Evolutionary conservation across 2,797 vertebrate genomes (phyloP).

Genomic region (Thunnus albacares): DNA sequence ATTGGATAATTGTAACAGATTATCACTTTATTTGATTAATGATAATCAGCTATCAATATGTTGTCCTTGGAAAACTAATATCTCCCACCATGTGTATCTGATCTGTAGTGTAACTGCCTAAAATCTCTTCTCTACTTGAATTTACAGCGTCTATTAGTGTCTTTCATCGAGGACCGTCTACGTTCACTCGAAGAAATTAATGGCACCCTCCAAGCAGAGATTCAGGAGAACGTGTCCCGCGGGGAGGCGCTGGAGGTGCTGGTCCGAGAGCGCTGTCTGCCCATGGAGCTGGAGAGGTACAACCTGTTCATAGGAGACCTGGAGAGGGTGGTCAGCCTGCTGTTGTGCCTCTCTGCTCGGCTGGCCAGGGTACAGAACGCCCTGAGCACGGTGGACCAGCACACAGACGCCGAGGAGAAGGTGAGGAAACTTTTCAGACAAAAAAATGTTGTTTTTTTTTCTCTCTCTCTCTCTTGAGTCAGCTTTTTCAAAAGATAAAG

Average conservation of each 20-base stretch:
- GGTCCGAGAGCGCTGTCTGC: slow-evolving; percentile 83
- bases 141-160: slow-evolving; percentile 86
- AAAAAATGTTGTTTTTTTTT: too few relatives aligned
- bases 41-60: background rate
- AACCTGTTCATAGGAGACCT: slow-evolving; percentile 92
- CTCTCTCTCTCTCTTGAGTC: too few relatives aligned
- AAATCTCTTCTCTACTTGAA: slow-evolving; percentile 3
- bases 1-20: background rate
- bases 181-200: slow-evolving; percentile 77
- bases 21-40: too few relatives aligned
- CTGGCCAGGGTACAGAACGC: slow-evolving; percentile 93
- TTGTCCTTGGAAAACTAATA: background rate
- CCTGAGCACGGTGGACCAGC: slow-evolving; percentile 86
- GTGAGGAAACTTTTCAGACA: slow-evolving; percentile 76
- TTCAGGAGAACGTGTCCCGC: slow-evolving; percentile 72
- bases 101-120: background rate
- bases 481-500: too few relatives aligned
- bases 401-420: slow-evolving; percentile 91
- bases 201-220: slow-evolving; percentile 76
- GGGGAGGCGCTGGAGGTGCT: slow-evolving; percentile 81
- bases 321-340: slow-evolving; percentile 94
- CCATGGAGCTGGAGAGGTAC: slow-evolving; percentile 91
- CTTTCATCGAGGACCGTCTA: slow-evolving; percentile 82
- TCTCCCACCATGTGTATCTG: background rate
- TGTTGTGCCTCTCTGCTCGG: slow-evolving; percentile 93